These are phyloP conservation scores for Epinotia nisella DNA, from an alignment of 2,888 invertebrate genomes.

Conservation along the genomic window DNA sequence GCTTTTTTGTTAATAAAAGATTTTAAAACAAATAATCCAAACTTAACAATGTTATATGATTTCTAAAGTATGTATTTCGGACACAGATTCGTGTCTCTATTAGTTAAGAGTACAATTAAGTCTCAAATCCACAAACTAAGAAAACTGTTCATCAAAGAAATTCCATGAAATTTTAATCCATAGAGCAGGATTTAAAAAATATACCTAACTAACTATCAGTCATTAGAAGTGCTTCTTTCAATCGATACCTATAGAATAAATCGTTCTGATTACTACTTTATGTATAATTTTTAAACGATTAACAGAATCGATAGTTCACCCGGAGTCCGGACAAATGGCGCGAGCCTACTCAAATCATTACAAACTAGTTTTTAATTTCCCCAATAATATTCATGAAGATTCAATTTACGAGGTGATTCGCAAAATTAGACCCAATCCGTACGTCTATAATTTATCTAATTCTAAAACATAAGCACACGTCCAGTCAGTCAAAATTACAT, in stretches of 20 bases:
- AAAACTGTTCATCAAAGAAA: no score
- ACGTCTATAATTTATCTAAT: constrained; percentile 68
- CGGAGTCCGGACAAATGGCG: background rate
- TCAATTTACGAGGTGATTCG: constrained; percentile 34
- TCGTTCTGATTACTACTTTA: background rate
- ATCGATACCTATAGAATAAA: background rate
- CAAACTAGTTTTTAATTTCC: constrained; percentile 12
- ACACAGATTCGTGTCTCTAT: no score
- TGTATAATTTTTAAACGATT: constrained; percentile 1
- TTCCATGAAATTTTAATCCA: no score
- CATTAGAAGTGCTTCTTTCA: constrained; percentile 3
- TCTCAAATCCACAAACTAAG: no score
- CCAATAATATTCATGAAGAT: constrained; percentile 51
- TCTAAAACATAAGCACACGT: constrained; percentile 72
- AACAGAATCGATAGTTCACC: constrained; percentile 13
- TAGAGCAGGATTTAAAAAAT: no score
- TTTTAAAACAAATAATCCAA: no score
- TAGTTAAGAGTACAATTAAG: no score
- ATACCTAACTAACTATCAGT: no score
- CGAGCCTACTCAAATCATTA: constrained; percentile 5
- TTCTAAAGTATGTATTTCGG: no score
- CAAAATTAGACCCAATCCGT: constrained; percentile 50
- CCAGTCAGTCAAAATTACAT: background rate
- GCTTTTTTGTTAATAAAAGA: no score
- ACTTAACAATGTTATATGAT: no score